Evolutionary conservation across 2,797 vertebrate species (phyloP).

Genomic region (Aphelocoma californica): DNA sequence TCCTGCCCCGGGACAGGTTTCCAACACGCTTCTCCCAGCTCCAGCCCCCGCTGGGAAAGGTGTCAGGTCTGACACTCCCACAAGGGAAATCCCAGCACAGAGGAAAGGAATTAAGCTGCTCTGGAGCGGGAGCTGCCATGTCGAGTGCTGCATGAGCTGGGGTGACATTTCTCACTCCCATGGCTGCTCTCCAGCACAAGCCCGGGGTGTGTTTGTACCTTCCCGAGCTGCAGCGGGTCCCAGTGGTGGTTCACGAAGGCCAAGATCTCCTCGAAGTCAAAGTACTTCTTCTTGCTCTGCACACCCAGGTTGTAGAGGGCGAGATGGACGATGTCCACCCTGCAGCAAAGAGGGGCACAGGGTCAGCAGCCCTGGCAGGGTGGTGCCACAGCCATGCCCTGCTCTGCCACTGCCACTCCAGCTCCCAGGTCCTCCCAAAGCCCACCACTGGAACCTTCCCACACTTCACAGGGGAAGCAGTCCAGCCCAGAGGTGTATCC

Average conservation of each 20-base stretch:
- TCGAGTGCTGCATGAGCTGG: accelerated
- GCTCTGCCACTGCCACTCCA: not conserved
- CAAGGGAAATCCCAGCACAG: not conserved
- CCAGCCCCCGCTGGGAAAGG: not conserved
- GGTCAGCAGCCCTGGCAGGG: not conserved
- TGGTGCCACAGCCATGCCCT: accelerated
- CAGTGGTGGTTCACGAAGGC: slow-evolving; percentile 89
- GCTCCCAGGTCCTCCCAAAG: not conserved
- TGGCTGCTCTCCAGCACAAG: not conserved
- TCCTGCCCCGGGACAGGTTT: accelerated
- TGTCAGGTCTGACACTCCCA: not conserved
- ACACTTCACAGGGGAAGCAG: not conserved
- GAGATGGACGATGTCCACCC: slow-evolving; percentile 94
- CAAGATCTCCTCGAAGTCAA: slow-evolving; percentile 94
- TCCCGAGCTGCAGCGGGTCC: slow-evolving; percentile 91
- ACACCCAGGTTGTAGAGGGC: slow-evolving; percentile 94
- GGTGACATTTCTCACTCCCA: accelerated
- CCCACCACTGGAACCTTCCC: not conserved
- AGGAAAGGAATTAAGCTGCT: not conserved
- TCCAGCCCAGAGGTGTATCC: not conserved
- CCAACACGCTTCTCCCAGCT: accelerated
- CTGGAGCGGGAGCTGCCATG: not conserved
- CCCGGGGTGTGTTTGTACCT: slow-evolving; percentile 72
- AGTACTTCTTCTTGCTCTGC: slow-evolving; percentile 97
- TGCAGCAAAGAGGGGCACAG: slow-evolving; percentile 4